phyloP scores from a whole-genome alignment of 2,113 vertebrate species.

The Chloebia gouldiae region DNA sequence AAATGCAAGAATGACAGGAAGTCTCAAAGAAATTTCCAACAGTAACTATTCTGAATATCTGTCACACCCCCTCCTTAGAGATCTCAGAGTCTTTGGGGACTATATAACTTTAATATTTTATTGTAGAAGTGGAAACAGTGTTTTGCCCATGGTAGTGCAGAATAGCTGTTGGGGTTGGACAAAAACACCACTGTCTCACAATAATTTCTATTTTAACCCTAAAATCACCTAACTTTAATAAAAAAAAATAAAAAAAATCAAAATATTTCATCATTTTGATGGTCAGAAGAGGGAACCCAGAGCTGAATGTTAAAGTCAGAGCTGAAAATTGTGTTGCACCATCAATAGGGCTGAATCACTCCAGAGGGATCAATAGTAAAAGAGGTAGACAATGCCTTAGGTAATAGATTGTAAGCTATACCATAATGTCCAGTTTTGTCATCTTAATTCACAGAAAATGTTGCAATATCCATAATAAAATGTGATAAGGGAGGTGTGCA shows the following conservation, averaged over 20 bases:
- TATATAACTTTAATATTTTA: background rate
- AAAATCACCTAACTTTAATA: background rate
- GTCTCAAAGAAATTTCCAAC: background rate
- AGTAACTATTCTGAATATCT: background rate
- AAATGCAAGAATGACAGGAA: background rate
- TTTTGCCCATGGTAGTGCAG: background rate
- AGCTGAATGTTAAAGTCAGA: background rate
- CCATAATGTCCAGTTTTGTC: background rate
- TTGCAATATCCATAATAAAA: background rate
- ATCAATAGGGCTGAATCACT: background rate
- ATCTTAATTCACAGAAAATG: background rate
- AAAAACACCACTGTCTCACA: background rate
- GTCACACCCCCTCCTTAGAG: background rate
- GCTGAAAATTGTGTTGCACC: background rate
- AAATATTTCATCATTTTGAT: background rate
- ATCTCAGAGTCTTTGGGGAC: background rate
- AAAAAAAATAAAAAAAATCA: no score
- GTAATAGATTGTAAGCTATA: background rate
- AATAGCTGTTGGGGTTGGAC: background rate
- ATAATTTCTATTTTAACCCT: background rate
- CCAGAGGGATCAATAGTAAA: background rate
- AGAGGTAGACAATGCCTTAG: background rate
- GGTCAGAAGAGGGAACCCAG: background rate
- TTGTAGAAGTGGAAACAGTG: background rate
- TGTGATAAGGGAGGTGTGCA: rapidly evolving